These are phyloP conservation scores for Isotomurus palustris DNA, from an alignment of 2,888 invertebrate species.

Conservation along the genomic window DNA sequence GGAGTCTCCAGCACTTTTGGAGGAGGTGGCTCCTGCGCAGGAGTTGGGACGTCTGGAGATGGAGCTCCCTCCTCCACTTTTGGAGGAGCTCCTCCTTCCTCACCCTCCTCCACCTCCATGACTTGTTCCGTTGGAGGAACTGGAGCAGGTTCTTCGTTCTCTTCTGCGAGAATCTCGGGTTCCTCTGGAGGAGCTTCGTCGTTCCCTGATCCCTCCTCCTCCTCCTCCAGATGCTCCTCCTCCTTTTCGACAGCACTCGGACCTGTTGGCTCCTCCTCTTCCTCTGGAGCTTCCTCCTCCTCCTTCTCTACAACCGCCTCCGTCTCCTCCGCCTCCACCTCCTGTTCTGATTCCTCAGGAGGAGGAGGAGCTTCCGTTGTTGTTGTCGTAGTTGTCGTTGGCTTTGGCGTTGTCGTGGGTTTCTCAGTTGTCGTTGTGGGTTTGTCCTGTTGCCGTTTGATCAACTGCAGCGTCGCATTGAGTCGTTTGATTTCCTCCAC, in stretches of 20 bases:
- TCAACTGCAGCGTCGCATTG: no score
- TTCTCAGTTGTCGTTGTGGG: slow-evolving; percentile 20
- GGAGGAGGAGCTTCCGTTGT: background rate
- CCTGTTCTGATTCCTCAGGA: background rate
- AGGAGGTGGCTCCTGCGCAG: no score
- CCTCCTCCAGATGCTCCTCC: background rate
- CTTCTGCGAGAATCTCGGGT: background rate
- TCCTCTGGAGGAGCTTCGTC: background rate
- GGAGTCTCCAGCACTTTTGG: no score
- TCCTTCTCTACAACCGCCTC: background rate
- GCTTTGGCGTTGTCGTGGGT: slow-evolving; percentile 15
- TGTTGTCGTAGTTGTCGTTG: background rate
- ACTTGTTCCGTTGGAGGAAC: slow-evolving; percentile 1
- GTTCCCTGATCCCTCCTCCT: slow-evolving; percentile 3
- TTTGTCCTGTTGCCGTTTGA: no score
- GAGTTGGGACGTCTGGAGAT: no score
- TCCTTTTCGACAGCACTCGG: background rate
- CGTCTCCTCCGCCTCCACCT: background rate
- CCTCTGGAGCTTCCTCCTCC: background rate
- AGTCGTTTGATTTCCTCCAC: no score
- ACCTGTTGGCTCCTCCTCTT: background rate
- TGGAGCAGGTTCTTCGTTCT: slow-evolving; percentile 6
- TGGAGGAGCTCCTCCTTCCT: slow-evolving; percentile 10
- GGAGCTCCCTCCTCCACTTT: slow-evolving; percentile 19
- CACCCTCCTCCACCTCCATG: slow-evolving; percentile 13